A percentile compares a stretch with the other conserved stretches of the same genome.
phyloP scores from a whole-genome alignment of 2,113 vertebrate species.

The Pedetes capensis region DNA sequence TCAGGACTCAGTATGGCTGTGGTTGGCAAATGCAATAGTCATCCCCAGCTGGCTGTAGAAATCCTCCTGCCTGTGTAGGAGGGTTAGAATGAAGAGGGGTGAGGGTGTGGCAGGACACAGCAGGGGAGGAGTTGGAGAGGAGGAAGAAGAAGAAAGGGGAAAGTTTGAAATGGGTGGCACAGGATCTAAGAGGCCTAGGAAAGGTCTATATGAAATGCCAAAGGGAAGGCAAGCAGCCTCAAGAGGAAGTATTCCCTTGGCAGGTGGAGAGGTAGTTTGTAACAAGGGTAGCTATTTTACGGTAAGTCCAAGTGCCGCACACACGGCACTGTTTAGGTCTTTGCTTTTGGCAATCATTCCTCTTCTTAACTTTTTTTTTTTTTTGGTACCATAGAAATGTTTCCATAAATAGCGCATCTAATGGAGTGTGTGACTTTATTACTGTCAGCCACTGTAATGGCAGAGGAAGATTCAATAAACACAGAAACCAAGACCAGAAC shows the following conservation, averaged over 20 bases:
- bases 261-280: neutral
- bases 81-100: neutral
- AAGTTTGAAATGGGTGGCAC: neutral
- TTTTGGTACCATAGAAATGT: slow-evolving; percentile 71
- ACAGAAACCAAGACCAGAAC: slow-evolving; percentile 67
- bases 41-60: too few species aligned
- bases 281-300: neutral
- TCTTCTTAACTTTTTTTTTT: slow-evolving; percentile 27
- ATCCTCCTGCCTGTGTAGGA: neutral
- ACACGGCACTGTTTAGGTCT: neutral
- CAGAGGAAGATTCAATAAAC: slow-evolving; percentile 76
- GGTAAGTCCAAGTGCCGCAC: neutral
- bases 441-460: slow-evolving; percentile 73
- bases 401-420: slow-evolving; percentile 78
- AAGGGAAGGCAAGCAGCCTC: neutral
- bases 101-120: rapidly evolving
- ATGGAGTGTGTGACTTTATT: slow-evolving; percentile 82
- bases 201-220: neutral
- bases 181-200: neutral
- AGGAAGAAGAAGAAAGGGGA: neutral
- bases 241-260: neutral
- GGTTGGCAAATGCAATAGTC: neutral
- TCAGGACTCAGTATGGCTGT: neutral
- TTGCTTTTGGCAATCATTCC: slow-evolving; percentile 62
- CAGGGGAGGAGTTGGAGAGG: too few species aligned